Conservation (phyloP, 2,113 vertebrate genomes). For the Sapajus apella region DNA sequence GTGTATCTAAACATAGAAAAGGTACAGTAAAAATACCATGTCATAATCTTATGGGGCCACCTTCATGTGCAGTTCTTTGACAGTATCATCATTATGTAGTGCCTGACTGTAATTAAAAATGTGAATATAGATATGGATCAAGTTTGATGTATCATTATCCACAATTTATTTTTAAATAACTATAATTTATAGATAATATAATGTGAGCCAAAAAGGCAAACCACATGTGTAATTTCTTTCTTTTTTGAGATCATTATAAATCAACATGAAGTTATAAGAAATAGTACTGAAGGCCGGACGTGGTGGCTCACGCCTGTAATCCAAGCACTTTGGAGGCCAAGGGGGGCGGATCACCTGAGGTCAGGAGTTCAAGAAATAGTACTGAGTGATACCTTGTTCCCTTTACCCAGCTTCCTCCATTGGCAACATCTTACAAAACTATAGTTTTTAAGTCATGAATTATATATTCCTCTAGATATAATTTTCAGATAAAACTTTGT, state of each 20-base stretch:
- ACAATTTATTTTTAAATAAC: not conserved
- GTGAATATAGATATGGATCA: not conserved
- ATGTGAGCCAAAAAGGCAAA: not conserved
- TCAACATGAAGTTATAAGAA: not conserved
- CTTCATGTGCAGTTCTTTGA: not conserved
- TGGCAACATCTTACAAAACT: not conserved
- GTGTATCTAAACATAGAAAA: too few species aligned
- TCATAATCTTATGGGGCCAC: not conserved
- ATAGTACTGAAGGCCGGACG: not conserved
- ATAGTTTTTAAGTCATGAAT: not conserved
- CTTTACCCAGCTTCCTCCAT: not conserved
- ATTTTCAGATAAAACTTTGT: not conserved
- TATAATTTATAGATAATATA: not conserved
- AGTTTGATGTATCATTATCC: not conserved
- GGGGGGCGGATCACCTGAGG: too few species aligned
- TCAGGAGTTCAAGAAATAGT: not conserved
- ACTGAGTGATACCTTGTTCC: not conserved
- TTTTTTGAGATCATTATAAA: not conserved
- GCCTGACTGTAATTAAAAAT: not conserved
- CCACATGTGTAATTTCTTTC: not conserved
- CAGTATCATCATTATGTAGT: not conserved
- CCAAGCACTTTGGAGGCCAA: too few species aligned
- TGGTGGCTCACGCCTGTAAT: too few species aligned
- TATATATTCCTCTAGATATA: not conserved
- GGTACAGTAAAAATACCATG: not conserved